Evolutionary conservation across 2,113 vertebrate genomes (phyloP), one percentile per base, ranked within the genome.

Genomic region (Pangasianodon hypophthalmus): DNA sequence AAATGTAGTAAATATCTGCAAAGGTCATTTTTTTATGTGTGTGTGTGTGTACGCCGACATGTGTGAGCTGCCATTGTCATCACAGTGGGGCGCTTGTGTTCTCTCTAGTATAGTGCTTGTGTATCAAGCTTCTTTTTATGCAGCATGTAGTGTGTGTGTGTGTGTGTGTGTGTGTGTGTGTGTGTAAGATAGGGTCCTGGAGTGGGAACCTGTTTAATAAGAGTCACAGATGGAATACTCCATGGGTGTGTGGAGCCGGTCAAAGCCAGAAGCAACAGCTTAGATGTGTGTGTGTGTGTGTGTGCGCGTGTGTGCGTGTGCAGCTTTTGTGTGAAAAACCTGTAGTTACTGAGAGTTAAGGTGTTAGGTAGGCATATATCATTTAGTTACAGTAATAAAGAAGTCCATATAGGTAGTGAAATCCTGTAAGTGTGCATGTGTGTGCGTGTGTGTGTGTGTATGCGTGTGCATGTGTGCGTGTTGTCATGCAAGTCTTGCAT

Each of bases 201-300:
- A 93, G 94, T 94, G 91, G 87, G 91, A 94, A 93, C 91, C 93
- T 93, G 92, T 94, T 94, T 95, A 94, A 94, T 92, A 95, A 94
- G 91, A 92, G 92, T 91, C 94, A 94, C 95, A 96, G 94, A 96
- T 94, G 95, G 95, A 93, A 92, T 90, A 54, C 93, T 92, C 94
- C 75, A 80, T 79, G 86, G 94, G 94, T 92, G 89, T 89, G 92
- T 92, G 92, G 93, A 92, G 93, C 64, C 80, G 19, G 87, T 84
- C 91, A 80, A 81, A 82, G 79, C 48, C 58, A 84, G 60, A 88
- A 88, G 85, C 88, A 89, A 93, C 89, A 91, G 90, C 91, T 92
- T 91, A 93, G 88, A 92, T 91, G 91, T 92, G 87, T 21, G 81
- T 91, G 88, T 89, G 93, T 85, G 56, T 60, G 77, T 85, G 84